Base-by-base conservation (phyloP, 2,797 vertebrate species). In the Gymnoscopelus braueri region DNA sequence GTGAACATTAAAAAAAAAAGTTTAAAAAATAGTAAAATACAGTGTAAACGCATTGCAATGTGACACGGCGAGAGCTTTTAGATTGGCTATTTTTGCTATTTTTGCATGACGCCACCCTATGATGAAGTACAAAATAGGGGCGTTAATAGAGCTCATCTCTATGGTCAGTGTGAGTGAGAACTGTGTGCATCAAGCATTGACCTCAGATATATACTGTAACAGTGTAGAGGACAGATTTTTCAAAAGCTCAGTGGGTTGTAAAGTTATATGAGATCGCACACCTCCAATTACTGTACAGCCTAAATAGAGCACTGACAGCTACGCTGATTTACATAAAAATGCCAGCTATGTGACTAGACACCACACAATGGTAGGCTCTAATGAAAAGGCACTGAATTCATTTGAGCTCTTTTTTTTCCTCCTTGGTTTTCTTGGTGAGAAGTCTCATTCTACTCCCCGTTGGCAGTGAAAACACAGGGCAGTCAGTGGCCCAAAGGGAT, bases 401-500 rank as follows among this genome's bases (percentile, higher is more conserved):
- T 19, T 39, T 54, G 35, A 70, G 66, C 53, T 26, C n/a, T 76
- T 81, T 59, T 29, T 29, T 29, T 29, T 4, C 26, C 26, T 29
- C 26, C 26, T 64, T 39, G 14, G 39, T 53, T 71, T 51, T 29
- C 69, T 54, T 12, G 26, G 19, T 67, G 57, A 60, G 71, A 70
- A 77, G 61, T 71, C 57, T 44, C 49, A 60, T 61, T 44, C 53
- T 61, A 53, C 50, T 29, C 63, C 56, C 3, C 2, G 74, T 73
- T 82, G 70, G 72, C 72, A 75, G 13, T 3, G 6, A 53, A 56
- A 32, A 65, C 65, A 63, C 58, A 63, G 24, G 56, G 60, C n/a
- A 6, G 63, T 67, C 67, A 60, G 58, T 44, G 64, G 39, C 52
- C 77, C 69, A 78, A 78, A 69, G 51, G 63, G 77, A 50, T 84